Conservation (phyloP, 2,797 vertebrate genomes). For the Tympanoctomys barrerae region DNA sequence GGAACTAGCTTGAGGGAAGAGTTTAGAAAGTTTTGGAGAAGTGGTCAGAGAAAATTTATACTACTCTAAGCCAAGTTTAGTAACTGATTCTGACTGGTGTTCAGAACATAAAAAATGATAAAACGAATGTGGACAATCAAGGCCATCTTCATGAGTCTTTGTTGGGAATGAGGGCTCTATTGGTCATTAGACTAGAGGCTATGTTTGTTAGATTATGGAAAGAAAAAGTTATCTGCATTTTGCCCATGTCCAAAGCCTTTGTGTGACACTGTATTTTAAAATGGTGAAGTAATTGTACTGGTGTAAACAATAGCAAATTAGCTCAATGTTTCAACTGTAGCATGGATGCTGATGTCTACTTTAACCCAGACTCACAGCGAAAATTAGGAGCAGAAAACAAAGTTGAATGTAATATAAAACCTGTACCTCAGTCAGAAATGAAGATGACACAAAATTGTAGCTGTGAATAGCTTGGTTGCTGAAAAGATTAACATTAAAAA, state of each 20-base stretch:
- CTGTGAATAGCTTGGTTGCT: not conserved
- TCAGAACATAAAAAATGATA: not conserved
- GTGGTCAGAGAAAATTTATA: not conserved
- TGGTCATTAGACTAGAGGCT: not conserved
- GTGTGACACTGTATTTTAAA: not conserved
- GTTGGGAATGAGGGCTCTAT: not conserved
- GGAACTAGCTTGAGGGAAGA: not conserved
- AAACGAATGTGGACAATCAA: not conserved
- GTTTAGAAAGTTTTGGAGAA: not conserved
- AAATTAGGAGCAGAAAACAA: not conserved
- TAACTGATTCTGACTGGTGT: not conserved
- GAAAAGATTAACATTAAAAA: not conserved
- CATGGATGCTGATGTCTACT: not conserved
- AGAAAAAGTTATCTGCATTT: not conserved
- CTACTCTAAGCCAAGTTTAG: not conserved
- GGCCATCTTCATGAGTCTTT: not conserved
- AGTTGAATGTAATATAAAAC: not conserved
- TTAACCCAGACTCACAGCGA: not conserved
- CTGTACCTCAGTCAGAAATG: not conserved
- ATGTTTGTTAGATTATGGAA: not conserved
- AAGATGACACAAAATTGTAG: not conserved
- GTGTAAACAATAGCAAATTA: not conserved
- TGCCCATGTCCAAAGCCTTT: not conserved
- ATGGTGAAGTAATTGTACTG: not conserved
- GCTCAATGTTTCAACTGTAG: not conserved